phyloP scores from a whole-genome alignment of 1,140 invertebrate genomes.

The Pemphigus obesinymphae region DNA sequence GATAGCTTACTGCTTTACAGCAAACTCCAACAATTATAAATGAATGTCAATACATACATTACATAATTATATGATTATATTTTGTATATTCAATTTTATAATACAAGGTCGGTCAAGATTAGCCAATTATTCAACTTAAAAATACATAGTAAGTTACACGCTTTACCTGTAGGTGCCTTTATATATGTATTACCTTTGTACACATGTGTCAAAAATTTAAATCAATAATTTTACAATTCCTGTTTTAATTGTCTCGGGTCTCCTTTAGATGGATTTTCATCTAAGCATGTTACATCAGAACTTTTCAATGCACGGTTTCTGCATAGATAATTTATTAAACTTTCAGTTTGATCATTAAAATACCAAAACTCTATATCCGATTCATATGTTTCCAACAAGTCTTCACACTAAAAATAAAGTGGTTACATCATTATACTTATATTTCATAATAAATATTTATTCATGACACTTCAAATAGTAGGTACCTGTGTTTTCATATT shows the following conservation, averaged over 20 bases:
- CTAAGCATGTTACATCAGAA: conserved; percentile 64
- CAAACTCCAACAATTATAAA: too few species aligned
- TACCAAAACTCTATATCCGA: conserved; percentile 74
- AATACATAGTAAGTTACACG: too few species aligned
- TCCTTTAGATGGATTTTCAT: conserved; percentile 52
- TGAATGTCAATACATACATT: too few species aligned
- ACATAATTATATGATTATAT: too few species aligned
- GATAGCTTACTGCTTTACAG: too few species aligned
- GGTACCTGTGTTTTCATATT: conserved; percentile 80
- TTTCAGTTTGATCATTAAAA: conserved; percentile 63
- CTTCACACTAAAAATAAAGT: conserved; percentile 59
- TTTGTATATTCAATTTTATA: too few species aligned
- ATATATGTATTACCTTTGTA: too few species aligned
- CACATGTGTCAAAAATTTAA: neutral
- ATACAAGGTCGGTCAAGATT: too few species aligned
- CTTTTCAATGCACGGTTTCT: conserved; percentile 61
- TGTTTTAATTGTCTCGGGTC: conserved; percentile 6
- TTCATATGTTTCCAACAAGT: conserved; percentile 71
- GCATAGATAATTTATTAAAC: conserved; percentile 66
- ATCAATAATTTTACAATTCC: neutral
- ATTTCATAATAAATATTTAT: neutral
- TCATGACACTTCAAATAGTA: neutral
- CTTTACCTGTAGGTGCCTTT: too few species aligned
- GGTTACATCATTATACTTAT: neutral
- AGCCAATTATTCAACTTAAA: too few species aligned